Percentiles rank a stretch among this genome's conserved stretches.
Evolutionary conservation across 2,888 invertebrate species (phyloP).

Genomic region (Acanthopleura granulata): DNA sequence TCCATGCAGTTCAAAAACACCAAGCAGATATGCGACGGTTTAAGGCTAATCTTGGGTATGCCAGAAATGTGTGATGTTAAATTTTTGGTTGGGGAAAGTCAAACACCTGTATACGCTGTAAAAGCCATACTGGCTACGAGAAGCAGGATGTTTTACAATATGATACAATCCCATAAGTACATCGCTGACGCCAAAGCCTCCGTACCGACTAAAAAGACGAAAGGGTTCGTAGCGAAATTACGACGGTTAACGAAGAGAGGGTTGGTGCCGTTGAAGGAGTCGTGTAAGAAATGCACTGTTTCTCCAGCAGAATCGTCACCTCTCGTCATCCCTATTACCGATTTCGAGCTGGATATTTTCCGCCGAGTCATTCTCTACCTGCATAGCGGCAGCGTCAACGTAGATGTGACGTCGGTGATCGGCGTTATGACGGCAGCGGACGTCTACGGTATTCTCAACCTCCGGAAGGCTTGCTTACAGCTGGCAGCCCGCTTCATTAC

Average conservation of each 20-base stretch:
- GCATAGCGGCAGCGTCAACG: conserved; percentile 6
- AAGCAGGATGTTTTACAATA: conserved; percentile 8
- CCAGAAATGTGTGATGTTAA: conserved; percentile 24
- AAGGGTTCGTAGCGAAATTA: neutral
- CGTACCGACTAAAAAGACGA: neutral
- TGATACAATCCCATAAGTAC: neutral
- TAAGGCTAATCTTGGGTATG: conserved; percentile 16
- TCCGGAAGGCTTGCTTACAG: neutral
- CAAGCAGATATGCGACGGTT: neutral
- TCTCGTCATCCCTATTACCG: neutral
- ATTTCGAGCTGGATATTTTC: neutral
- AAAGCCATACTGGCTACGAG: conserved; percentile 24
- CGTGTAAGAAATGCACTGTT: neutral
- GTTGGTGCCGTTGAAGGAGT: neutral
- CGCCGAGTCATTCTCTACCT: neutral
- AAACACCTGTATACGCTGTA: conserved; percentile 19
- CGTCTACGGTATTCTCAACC: neutral
- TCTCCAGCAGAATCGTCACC: neutral
- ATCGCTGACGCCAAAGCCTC: neutral
- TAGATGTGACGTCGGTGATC: neutral
- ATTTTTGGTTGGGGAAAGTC: conserved; percentile 17
- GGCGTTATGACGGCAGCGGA: conserved; percentile 8
- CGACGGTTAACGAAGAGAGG: neutral
- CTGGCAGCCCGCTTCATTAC: neutral
- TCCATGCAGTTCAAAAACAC: conserved; percentile 12